Percentiles rank a stretch among this genome's conserved stretches.
Evolutionary conservation across 2,888 invertebrate species (phyloP).

Genomic region (Tachina lurida): DNA sequence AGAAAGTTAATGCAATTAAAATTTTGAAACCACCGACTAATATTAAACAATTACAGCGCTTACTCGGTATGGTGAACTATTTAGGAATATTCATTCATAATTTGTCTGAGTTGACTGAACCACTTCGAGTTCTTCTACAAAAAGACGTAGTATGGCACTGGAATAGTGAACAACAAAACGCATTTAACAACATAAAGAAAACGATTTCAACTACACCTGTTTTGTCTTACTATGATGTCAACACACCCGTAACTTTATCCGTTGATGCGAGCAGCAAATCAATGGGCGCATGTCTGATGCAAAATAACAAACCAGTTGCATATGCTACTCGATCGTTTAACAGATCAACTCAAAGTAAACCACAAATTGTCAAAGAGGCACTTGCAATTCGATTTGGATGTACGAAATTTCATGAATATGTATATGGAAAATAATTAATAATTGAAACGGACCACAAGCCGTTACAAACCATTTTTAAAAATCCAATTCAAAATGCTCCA

Average conservation of each 20-base stretch:
- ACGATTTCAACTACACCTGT: slow-evolving; percentile 1
- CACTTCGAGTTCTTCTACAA: too few relatives aligned
- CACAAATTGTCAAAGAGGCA: slow-evolving; percentile 72
- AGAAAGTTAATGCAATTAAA: not conserved
- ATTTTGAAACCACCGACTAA: slow-evolving; percentile 4
- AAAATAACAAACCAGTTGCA: slow-evolving; percentile 77
- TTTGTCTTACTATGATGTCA: not conserved
- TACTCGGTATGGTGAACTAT: slow-evolving; percentile 25
- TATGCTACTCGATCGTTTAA: slow-evolving; percentile 77
- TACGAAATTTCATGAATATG: slow-evolving; percentile 77
- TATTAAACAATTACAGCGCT: slow-evolving; percentile 13
- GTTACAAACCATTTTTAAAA: slow-evolving; percentile 75
- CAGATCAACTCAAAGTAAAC: slow-evolving; percentile 49
- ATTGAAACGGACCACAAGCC: slow-evolving; percentile 75
- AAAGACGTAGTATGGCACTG: too few relatives aligned
- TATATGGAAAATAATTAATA: slow-evolving; percentile 74
- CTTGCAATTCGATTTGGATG: slow-evolving; percentile 77
- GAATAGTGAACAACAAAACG: not conserved
- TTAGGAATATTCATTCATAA: too few relatives aligned
- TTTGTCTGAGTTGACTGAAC: too few relatives aligned
- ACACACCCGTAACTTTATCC: slow-evolving; percentile 65
- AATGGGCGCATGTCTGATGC: slow-evolving; percentile 76
- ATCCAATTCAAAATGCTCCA: slow-evolving; percentile 60
- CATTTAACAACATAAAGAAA: not conserved
- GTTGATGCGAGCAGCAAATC: slow-evolving; percentile 59